Percentiles rank a stretch among this genome's conserved stretches.
Conservation (phyloP, 1,140 invertebrate genomes). For the Cecropterus lyciades region DNA sequence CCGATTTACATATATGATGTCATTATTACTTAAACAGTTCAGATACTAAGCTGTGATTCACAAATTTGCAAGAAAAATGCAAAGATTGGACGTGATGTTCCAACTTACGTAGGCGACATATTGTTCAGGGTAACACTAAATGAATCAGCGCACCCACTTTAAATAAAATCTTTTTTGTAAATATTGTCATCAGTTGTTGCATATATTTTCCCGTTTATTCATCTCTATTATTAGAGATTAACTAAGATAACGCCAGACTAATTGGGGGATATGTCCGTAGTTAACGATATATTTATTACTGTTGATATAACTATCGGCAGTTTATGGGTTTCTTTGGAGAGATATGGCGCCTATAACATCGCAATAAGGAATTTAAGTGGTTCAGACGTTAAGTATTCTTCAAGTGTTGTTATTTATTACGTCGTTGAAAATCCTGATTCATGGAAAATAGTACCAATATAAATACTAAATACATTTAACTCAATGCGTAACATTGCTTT, state of each 20-base stretch:
- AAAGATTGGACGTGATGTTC: conserved; percentile 36
- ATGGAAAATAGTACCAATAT: neutral
- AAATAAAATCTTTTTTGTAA: conserved; percentile 7
- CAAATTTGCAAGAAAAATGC: conserved; percentile 27
- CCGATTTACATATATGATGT: conserved; percentile 61
- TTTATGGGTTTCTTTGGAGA: conserved; percentile 17
- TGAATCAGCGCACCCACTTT: conserved; percentile 44
- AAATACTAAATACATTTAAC: neutral
- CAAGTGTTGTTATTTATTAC: conserved; percentile 12
- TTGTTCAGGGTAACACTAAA: conserved; percentile 28
- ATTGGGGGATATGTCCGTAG: conserved; percentile 16
- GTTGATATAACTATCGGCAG: conserved; percentile 9
- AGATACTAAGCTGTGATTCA: conserved; percentile 27
- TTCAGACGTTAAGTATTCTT: conserved; percentile 21
- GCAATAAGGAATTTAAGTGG: conserved; percentile 20
- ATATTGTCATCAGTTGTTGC: conserved; percentile 4
- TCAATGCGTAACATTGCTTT: neutral
- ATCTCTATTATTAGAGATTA: conserved; percentile 5
- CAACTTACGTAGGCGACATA: conserved; percentile 31
- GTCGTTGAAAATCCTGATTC: neutral
- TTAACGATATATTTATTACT: conserved; percentile 17
- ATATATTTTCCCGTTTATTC: neutral
- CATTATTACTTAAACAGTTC: conserved; percentile 37
- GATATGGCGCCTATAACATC: conserved; percentile 22
- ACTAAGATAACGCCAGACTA: neutral